Conservation (phyloP, 2,113 vertebrate species). For the Colossoma macropomum region DNA sequence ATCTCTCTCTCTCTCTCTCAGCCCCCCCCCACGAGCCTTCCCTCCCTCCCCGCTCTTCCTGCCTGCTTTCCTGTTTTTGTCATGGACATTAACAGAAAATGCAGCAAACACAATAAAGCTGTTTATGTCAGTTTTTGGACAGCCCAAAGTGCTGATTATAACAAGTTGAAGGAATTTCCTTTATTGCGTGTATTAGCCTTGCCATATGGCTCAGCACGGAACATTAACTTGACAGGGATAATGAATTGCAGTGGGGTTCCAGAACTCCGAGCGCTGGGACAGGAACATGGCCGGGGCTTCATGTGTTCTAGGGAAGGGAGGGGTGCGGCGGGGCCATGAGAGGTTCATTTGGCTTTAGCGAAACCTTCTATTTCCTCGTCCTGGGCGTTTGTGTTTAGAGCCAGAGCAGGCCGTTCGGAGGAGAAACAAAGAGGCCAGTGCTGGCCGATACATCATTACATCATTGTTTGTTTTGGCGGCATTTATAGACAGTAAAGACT, state of each 20-base stretch:
- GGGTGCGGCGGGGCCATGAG: slow-evolving; percentile 71
- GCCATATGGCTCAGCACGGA: slow-evolving; percentile 91
- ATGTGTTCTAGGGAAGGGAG: slow-evolving; percentile 20
- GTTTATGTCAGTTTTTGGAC: slow-evolving; percentile 86
- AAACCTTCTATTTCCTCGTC: slow-evolving; percentile 81
- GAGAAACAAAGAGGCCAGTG: neutral
- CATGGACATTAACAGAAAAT: slow-evolving; percentile 83
- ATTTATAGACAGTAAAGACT: no score
- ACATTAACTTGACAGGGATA: slow-evolving; percentile 93
- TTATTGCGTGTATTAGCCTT: slow-evolving; percentile 85
- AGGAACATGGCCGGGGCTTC: slow-evolving; percentile 44
- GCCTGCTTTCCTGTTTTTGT: slow-evolving; percentile 83
- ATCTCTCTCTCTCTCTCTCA: neutral
- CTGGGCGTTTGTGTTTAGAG: slow-evolving; percentile 52
- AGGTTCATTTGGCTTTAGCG: slow-evolving; percentile 83
- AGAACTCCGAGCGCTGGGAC: slow-evolving; percentile 47
- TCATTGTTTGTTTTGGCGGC: no score
- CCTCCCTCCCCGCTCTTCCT: slow-evolving; percentile 71
- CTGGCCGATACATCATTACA: no score
- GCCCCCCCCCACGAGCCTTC: slow-evolving; percentile 62
- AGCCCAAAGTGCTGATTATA: slow-evolving; percentile 89
- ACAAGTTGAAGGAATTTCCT: slow-evolving; percentile 89
- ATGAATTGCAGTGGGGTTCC: slow-evolving; percentile 83
- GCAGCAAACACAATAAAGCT: slow-evolving; percentile 87
- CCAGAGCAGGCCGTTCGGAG: slow-evolving; percentile 49